Percentiles rank a stretch among this genome's conserved stretches.
Evolutionary conservation across 2,113 vertebrate genomes (phyloP).

Genomic region (Sciurus niger): DNA sequence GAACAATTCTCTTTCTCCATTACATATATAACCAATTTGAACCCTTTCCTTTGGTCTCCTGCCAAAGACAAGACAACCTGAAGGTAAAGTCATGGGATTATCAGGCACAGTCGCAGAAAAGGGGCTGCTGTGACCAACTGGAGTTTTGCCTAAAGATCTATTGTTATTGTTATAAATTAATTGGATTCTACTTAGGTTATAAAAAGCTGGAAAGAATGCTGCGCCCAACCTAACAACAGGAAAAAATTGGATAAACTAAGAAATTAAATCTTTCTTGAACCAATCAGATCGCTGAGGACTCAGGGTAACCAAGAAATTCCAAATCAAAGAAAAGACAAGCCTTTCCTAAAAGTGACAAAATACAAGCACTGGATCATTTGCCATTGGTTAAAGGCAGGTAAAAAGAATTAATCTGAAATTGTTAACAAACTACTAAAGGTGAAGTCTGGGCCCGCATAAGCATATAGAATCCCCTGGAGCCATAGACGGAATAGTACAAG

Average conservation of each 20-base stretch:
- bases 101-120: not conserved
- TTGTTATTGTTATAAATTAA: conserved; percentile 28
- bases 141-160: conserved; percentile 7
- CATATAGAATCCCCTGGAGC: no score
- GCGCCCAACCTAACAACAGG: not conserved
- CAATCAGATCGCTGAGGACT: not conserved
- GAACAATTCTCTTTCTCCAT: not conserved
- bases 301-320: not conserved
- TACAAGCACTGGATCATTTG: not conserved
- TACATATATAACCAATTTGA: not conserved
- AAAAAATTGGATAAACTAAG: not conserved
- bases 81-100: not conserved
- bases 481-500: not conserved
- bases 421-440: not conserved
- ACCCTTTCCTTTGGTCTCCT: not conserved
- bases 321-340: conserved; percentile 41
- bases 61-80: not conserved
- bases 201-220: not conserved
- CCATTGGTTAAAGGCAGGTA: not conserved
- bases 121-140: not conserved
- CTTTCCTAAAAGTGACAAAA: not conserved
- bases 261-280: conserved; percentile 42
- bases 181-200: not conserved
- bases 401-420: not conserved
- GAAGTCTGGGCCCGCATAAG: not conserved